Evolutionary conservation across 2,888 invertebrate species (phyloP).

Genomic region (Isoperla grammatica): DNA sequence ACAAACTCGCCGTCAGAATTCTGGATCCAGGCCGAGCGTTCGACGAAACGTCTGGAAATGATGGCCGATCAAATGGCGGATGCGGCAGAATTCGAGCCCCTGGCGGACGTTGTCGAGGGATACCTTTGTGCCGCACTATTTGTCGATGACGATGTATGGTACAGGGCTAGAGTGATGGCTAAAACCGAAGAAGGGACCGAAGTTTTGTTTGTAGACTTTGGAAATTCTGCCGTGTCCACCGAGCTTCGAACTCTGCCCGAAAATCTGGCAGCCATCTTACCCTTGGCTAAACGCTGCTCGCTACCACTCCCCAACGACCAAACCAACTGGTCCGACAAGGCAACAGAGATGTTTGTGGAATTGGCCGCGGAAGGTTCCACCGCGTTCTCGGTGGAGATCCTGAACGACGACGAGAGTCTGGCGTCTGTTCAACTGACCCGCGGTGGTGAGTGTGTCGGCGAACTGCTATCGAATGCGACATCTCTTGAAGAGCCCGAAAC

Average conservation of each 20-base stretch:
- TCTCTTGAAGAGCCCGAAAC: neutral
- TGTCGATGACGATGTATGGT: conserved; percentile 61
- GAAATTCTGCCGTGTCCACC: conserved; percentile 57
- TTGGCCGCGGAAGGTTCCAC: conserved; percentile 64
- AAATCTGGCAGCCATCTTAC: conserved; percentile 51
- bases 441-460: conserved; percentile 51
- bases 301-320: conserved; percentile 54
- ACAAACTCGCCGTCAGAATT: conserved; percentile 65
- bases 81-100: conserved; percentile 50
- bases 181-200: conserved; percentile 51
- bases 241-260: conserved; percentile 57
- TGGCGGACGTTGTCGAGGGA: conserved; percentile 47
- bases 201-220: conserved; percentile 64
- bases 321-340: conserved; percentile 58
- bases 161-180: conserved; percentile 58
- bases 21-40: conserved; percentile 66
- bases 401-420: conserved; percentile 56
- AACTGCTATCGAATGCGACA: conserved; percentile 1
- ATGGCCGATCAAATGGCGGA: conserved; percentile 54
- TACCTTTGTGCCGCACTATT: conserved; percentile 59
- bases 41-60: conserved; percentile 52
- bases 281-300: conserved; percentile 57
- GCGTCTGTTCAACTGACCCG: conserved; percentile 61
- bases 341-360: conserved; percentile 58
- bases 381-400: conserved; percentile 61